These are phyloP conservation scores for Maccullochella peelii DNA, from an alignment of 2,113 vertebrate genomes.

Conservation along the genomic window DNA sequence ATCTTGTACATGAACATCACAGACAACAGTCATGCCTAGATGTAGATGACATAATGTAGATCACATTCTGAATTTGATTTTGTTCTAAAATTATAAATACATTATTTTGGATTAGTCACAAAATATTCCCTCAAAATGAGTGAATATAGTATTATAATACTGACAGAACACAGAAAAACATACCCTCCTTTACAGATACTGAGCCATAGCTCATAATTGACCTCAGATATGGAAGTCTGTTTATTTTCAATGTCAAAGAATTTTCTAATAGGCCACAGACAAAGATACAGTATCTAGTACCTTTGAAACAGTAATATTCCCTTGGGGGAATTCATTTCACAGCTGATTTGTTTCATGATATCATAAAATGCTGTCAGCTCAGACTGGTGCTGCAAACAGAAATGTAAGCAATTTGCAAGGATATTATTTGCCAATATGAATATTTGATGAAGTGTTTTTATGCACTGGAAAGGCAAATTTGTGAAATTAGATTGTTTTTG, in stretches of 20 bases:
- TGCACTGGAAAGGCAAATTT: neutral
- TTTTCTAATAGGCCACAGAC: neutral
- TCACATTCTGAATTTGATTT: neutral
- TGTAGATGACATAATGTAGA: too few species aligned
- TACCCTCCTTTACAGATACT: neutral
- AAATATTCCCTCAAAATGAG: neutral
- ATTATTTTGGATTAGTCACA: neutral
- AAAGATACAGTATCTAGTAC: neutral
- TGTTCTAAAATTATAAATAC: neutral
- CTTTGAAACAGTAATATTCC: neutral
- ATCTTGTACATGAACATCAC: neutral
- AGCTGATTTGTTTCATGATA: conserved; percentile 44
- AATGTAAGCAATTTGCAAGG: neutral
- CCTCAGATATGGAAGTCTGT: conserved; percentile 6
- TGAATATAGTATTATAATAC: neutral
- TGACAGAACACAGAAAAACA: neutral
- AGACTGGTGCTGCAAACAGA: neutral
- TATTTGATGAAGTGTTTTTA: neutral
- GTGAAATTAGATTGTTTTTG: neutral
- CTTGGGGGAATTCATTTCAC: conserved; percentile 30
- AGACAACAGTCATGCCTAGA: neutral
- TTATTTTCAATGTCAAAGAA: neutral
- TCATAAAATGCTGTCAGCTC: conserved; percentile 19
- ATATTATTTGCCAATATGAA: neutral
- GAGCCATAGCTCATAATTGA: neutral